These are phyloP conservation scores for Caenorhabditis brenneri DNA, from an alignment of 1,140 invertebrate genomes.

Conservation along the genomic window DNA sequence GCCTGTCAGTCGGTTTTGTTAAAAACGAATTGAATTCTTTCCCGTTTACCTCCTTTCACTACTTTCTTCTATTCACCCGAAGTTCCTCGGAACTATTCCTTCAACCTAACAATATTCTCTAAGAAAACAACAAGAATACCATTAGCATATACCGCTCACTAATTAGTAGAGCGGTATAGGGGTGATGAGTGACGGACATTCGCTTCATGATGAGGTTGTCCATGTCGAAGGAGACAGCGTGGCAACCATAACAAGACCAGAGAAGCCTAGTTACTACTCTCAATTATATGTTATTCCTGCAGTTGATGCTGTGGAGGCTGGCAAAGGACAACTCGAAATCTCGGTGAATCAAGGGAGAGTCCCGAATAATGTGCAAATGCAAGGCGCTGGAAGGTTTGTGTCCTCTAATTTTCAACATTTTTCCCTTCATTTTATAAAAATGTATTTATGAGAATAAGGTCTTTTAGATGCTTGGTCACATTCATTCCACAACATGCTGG, in stretches of 20 bases:
- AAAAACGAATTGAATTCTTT: conserved; percentile 4
- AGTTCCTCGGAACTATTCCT: conserved; percentile 2
- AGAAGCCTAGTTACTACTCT: conserved; percentile 62
- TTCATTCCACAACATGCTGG: conserved; percentile 91
- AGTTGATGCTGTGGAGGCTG: conserved; percentile 91
- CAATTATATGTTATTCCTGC: conserved; percentile 70
- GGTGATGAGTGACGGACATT: conserved; percentile 35
- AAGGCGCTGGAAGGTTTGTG: conserved; percentile 79
- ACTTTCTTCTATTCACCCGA: neutral
- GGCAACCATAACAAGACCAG: neutral
- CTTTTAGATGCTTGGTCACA: conserved; percentile 84
- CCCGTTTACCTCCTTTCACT: neutral
- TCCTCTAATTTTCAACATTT: neutral
- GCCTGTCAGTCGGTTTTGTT: conserved; percentile 23
- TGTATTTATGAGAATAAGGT: neutral
- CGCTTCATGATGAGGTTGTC: conserved; percentile 30
- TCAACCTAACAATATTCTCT: neutral
- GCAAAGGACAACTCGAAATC: conserved; percentile 94
- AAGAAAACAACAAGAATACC: neutral
- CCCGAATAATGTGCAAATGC: conserved; percentile 93
- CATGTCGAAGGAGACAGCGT: neutral
- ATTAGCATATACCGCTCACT: neutral
- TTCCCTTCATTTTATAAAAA: neutral
- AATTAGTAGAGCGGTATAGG: neutral
- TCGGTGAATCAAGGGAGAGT: conserved; percentile 97